Evolutionary conservation across 2,113 vertebrate genomes (phyloP).

Genomic region (Ceuthmochares aereus): DNA sequence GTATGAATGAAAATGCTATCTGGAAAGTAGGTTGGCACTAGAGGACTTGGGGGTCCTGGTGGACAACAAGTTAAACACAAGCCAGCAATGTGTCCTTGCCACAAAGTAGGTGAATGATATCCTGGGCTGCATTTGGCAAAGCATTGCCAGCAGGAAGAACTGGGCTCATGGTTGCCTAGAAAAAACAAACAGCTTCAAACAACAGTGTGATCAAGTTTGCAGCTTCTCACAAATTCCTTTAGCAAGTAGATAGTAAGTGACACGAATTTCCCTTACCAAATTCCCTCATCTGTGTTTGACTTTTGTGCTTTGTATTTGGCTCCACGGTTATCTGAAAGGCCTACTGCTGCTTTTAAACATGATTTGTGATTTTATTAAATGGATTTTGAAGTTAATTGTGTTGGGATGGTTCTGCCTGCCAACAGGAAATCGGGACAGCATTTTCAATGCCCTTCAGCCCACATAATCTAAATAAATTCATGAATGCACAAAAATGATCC

Average conservation of each 20-base stretch:
- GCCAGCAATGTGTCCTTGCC: not conserved
- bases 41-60: not conserved
- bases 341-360: not conserved
- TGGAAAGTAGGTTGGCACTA: not conserved
- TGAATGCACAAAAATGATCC: constrained; percentile 26
- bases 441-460: constrained; percentile 20
- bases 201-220: not conserved
- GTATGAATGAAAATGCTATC: not conserved
- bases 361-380: constrained; percentile 52
- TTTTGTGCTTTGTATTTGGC: not conserved
- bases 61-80: not conserved
- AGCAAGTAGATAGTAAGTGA: not conserved
- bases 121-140: not conserved
- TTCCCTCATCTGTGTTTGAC: not conserved
- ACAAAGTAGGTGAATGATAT: fast-evolving
- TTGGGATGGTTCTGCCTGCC: constrained; percentile 43
- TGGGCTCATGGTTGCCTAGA: not conserved
- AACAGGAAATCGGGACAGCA: constrained; percentile 25
- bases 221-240: not conserved
- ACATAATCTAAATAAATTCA: constrained; percentile 50
- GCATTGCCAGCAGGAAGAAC: not conserved
- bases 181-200: not conserved
- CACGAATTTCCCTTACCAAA: not conserved
- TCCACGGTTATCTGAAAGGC: not conserved
- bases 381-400: constrained; percentile 60